phyloP scores from a whole-genome alignment of 2,113 vertebrate genomes.

The Paraplagusia blochii region DNA sequence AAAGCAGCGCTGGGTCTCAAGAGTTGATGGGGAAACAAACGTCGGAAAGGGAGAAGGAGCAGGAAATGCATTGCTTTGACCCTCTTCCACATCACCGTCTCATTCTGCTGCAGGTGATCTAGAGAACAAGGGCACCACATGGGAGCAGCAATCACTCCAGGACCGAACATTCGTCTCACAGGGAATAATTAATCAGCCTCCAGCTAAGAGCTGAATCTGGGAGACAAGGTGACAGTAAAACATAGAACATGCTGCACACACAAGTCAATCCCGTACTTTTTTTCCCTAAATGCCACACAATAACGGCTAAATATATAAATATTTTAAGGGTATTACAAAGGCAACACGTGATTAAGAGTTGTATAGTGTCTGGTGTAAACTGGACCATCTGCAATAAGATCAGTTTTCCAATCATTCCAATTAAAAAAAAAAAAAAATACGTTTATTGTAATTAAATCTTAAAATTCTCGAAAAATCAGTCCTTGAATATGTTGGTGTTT shows the following conservation, averaged over 20 bases:
- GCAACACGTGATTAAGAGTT: too few species aligned
- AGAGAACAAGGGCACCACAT: slow-evolving; percentile 44
- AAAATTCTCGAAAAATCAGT: too few species aligned
- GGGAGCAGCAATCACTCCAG: slow-evolving; percentile 56
- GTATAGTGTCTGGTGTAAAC: too few species aligned
- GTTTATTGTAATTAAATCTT: too few species aligned
- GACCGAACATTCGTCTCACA: slow-evolving; percentile 58
- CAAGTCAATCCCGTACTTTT: slow-evolving; percentile 1
- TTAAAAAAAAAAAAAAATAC: too few species aligned
- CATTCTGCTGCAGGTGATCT: slow-evolving; percentile 55
- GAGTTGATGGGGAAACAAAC: background rate
- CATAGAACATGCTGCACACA: background rate
- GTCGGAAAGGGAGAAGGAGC: background rate
- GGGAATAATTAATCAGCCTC: slow-evolving; percentile 71
- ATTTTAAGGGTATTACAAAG: too few species aligned
- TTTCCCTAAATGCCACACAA: too few species aligned
- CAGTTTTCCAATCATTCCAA: too few species aligned
- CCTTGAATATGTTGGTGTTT: too few species aligned
- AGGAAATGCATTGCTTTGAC: slow-evolving; percentile 50
- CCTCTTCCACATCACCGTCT: slow-evolving; percentile 46
- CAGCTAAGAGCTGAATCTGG: slow-evolving; percentile 26
- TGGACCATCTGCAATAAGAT: too few species aligned
- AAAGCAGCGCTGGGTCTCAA: slow-evolving; percentile 45
- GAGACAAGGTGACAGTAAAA: background rate
- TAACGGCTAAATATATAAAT: too few species aligned